These are phyloP conservation scores for Bucco capensis DNA, from an alignment of 2,113 vertebrate genomes.

Conservation along the genomic window DNA sequence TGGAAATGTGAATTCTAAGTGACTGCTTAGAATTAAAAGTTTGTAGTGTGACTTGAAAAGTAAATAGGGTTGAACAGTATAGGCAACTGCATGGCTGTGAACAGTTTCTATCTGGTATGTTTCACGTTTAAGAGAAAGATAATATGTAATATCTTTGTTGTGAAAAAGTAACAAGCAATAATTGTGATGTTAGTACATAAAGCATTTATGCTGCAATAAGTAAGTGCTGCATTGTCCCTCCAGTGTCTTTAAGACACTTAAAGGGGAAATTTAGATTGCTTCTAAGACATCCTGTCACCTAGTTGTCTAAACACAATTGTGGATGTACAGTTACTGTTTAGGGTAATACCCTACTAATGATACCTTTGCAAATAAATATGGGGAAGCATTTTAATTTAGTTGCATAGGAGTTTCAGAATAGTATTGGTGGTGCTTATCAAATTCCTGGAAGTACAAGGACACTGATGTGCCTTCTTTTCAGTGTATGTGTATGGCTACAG, in stretches of 20 bases:
- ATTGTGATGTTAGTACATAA: neutral
- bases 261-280: neutral
- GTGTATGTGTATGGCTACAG: neutral
- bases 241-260: neutral
- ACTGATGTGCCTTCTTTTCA: neutral
- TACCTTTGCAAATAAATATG: neutral
- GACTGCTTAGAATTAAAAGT: neutral
- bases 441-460: neutral
- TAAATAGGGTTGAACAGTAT: neutral
- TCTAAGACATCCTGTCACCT: neutral
- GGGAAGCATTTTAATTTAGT: neutral
- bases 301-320: neutral
- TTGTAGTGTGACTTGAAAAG: neutral
- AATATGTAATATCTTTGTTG: neutral
- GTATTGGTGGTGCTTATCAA: neutral
- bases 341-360: neutral
- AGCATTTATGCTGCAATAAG: neutral
- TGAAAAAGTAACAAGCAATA: neutral
- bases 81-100: neutral
- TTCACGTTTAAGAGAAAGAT: neutral
- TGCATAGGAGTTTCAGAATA: neutral
- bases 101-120: neutral
- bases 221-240: neutral
- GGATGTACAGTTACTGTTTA: neutral
- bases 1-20: neutral